Evolutionary conservation across 2,797 vertebrate species (phyloP).

Genomic region (Enteromius thamalakanensis): DNA sequence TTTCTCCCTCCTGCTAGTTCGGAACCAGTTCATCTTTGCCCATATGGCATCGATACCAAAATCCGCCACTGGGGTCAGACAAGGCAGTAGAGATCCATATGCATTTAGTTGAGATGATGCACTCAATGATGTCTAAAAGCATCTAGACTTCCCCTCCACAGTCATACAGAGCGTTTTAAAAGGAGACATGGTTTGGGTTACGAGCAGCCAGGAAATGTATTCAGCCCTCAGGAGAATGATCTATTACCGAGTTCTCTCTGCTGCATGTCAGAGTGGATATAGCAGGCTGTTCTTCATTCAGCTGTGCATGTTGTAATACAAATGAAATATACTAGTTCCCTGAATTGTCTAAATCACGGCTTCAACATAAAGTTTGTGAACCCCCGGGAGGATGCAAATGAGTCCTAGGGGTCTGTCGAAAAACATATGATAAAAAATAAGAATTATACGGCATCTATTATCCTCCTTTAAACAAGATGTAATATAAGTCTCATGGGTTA

Average conservation of each 20-base stretch:
- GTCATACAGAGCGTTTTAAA: conserved; percentile 60
- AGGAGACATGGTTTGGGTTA: conserved; percentile 62
- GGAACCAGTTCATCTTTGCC: conserved; percentile 19
- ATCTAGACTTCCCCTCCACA: conserved; percentile 50
- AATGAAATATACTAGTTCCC: conserved; percentile 20
- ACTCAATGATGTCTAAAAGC: conserved; percentile 58
- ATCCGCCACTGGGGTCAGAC: conserved; percentile 35
- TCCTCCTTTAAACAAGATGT: not conserved
- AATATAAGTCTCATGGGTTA: not conserved
- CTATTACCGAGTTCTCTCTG: conserved; percentile 54
- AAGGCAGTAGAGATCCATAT: conserved; percentile 45
- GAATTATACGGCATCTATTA: not conserved
- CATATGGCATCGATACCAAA: conserved; percentile 43
- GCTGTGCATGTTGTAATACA: conserved; percentile 43
- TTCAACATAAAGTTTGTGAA: not conserved
- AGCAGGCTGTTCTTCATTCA: not conserved
- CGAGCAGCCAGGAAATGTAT: conserved; percentile 66
- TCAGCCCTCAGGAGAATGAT: conserved; percentile 61
- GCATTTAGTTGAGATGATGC: conserved; percentile 51
- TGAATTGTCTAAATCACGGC: conserved; percentile 7
- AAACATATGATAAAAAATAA: not conserved
- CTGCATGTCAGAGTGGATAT: conserved; percentile 34
- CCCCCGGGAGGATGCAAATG: not conserved
- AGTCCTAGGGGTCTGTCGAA: not conserved
- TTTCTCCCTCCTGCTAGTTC: conserved; percentile 20